phyloP scores from a whole-genome alignment of 2,113 vertebrate genomes.

The Pseudorectes ferrugineus region DNA sequence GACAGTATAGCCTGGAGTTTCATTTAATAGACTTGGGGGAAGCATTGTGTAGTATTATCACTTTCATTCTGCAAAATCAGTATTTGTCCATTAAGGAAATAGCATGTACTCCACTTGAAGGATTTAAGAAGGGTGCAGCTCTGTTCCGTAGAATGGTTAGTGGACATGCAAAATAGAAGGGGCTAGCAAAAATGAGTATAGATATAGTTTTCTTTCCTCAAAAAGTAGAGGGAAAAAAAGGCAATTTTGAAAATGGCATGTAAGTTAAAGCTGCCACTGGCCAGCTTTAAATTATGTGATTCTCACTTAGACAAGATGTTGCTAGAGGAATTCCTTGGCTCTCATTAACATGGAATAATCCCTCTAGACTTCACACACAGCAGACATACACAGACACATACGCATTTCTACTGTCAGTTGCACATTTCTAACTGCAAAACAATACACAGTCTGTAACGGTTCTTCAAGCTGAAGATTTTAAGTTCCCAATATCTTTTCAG shows the following conservation, averaged over 20 bases:
- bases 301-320: slow-evolving; percentile 64
- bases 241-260: slow-evolving; percentile 43
- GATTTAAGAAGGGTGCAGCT: not conserved
- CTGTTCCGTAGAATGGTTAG: not conserved
- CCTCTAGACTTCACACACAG: slow-evolving; percentile 66
- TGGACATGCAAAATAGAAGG: not conserved
- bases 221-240: not conserved
- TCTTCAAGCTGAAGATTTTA: not conserved
- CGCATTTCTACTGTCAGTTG: slow-evolving; percentile 32
- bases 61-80: slow-evolving; percentile 15
- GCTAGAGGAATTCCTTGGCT: slow-evolving; percentile 65
- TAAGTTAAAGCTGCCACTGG: slow-evolving; percentile 52
- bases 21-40: not conserved
- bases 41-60: not conserved
- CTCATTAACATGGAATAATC: slow-evolving; percentile 70
- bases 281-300: slow-evolving; percentile 71
- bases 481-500: not conserved
- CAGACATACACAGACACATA: slow-evolving; percentile 52
- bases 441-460: not conserved
- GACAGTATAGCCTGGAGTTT: not conserved
- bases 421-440: slow-evolving; percentile 35
- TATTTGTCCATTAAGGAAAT: slow-evolving; percentile 9
- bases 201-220: not conserved
- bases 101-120: not conserved
- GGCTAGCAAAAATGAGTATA: not conserved